A percentile compares a stretch with the other conserved stretches of the same genome.
phyloP scores from a whole-genome alignment of 2,113 vertebrate species.

The Columba janthina region DNA sequence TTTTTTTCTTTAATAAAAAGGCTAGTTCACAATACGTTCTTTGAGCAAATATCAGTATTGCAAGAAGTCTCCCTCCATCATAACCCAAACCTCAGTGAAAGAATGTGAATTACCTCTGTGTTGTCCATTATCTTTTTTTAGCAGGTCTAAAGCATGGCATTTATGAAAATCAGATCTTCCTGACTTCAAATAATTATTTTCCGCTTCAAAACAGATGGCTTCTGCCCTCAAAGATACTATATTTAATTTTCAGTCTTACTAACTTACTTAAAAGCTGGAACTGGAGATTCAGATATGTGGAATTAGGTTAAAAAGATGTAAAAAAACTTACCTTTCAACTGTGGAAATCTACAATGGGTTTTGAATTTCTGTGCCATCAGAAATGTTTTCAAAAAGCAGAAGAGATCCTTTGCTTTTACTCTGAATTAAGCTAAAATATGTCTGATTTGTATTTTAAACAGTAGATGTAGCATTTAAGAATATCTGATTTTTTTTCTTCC shows the following conservation, averaged over 20 bases:
- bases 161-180: background rate
- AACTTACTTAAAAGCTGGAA: background rate
- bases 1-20: background rate
- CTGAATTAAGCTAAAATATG: background rate
- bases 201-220: background rate
- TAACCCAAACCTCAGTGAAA: background rate
- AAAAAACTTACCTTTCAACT: background rate
- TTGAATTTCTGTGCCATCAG: background rate
- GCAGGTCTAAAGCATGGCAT: background rate
- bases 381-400: background rate
- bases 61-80: background rate
- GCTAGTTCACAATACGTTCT: background rate
- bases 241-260: background rate
- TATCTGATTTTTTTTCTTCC: background rate
- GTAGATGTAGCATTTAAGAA: background rate
- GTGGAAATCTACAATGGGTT: background rate
- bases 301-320: background rate
- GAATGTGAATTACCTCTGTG: background rate
- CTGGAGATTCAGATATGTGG: background rate
- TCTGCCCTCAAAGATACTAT: background rate
- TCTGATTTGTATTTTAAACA: background rate
- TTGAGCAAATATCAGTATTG: background rate
- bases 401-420: background rate
- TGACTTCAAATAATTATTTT: background rate
- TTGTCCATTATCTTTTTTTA: background rate